Base-by-base conservation (phyloP, 1,140 invertebrate genomes). In the Araneus ventricosus region DNA sequence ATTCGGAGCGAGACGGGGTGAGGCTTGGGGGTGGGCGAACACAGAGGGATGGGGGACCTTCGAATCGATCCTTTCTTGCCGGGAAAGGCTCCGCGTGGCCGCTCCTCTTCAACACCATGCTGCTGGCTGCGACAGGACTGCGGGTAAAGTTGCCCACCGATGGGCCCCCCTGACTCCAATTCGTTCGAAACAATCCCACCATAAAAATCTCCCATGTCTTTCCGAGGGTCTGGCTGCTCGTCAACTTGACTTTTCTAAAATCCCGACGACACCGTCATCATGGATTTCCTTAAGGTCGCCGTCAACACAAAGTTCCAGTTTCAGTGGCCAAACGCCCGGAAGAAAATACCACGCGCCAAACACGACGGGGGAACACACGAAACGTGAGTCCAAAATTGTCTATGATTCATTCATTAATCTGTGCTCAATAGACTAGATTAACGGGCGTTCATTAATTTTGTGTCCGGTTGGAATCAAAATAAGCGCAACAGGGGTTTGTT, bases 251-350 rank as follows among this genome's bases (percentile, higher is more conserved):
- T 67, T 27, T 34, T 80, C 22, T 39, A 80, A 39, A 41, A 37
- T 82, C 41, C 24, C 37, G 34, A 70, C 22, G 39, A 24, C 45
- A 52, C 20, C 37, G 30, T 70, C 70, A 34, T 57, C 75, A 93
- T 93, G 91, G 91, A 93, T 93, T 93, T 93, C 70, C 63, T 93
- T 63, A 93, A 63, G 85, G 91, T 93, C n/a, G 91, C 91, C 22
- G 91, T 93, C n/a, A 93, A 93, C 85, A 93, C 91, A 24, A 93
- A 93, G 37, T 93, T 93, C 91, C 84, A 87, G 70, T 93, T 93
- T 41, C 84, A 93, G 52, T 93, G 91, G 91, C 91, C 91, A 22
- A 93, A 93, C 39, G 91, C 91, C 30, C 52, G 91, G 63, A 93
- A 93, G 91, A 93, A 93, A 63, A 87, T 63, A 75, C 91, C 91